These are phyloP conservation scores for Diloba caeruleocephala DNA, from an alignment of 2,888 invertebrate genomes.

Conservation along the genomic window DNA sequence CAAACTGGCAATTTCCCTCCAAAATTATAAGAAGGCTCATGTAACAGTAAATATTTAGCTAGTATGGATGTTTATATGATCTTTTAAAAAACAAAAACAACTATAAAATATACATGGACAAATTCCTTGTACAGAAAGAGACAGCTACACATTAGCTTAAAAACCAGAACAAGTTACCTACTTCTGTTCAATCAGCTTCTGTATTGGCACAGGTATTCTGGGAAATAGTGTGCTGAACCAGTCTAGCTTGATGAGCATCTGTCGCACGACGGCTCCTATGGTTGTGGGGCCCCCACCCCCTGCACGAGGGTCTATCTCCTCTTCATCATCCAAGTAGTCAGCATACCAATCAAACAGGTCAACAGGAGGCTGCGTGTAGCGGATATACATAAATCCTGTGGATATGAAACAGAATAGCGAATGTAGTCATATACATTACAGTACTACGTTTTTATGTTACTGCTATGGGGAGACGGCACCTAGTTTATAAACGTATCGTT, in stretches of 20 bases:
- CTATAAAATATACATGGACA: too few species aligned
- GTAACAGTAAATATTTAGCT: too few species aligned
- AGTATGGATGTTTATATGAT: too few species aligned
- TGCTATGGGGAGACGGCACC: too few species aligned
- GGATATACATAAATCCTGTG: slow-evolving; percentile 92
- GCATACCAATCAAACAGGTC: slow-evolving; percentile 99
- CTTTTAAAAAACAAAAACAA: too few species aligned
- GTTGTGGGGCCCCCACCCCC: slow-evolving; percentile 98
- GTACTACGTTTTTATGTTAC: too few species aligned
- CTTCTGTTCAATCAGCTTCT: slow-evolving; percentile 96
- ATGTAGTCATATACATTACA: too few species aligned
- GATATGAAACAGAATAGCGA: slow-evolving; percentile 2
- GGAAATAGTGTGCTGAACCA: slow-evolving; percentile 99
- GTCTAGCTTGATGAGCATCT: slow-evolving; percentile 98
- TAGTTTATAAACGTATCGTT: too few species aligned
- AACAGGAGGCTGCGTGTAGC: slow-evolving; percentile 98
- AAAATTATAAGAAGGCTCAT: too few species aligned
- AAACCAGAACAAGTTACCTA: slow-evolving; percentile 64
- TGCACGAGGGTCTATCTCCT: slow-evolving; percentile 99
- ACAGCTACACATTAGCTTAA: background rate
- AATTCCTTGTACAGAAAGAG: too few species aligned
- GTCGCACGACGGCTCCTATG: slow-evolving; percentile 97
- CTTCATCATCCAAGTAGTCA: slow-evolving; percentile 98
- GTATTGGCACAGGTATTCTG: slow-evolving; percentile 99
- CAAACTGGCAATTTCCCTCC: too few species aligned